phyloP scores from a whole-genome alignment of 2,113 vertebrate genomes.

The Trinectes maculatus region DNA sequence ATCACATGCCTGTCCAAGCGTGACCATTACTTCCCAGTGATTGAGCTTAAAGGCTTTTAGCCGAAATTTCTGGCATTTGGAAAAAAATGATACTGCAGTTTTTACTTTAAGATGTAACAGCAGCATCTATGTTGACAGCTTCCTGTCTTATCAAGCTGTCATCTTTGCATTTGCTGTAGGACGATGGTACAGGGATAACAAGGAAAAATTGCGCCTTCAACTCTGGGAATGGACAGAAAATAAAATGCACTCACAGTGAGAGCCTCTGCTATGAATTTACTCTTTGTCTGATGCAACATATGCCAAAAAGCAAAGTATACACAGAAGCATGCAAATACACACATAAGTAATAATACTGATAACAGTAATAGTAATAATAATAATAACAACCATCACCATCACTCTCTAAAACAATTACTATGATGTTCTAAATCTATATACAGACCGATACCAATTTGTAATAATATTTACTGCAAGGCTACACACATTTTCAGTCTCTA shows the following conservation, averaged over 20 bases:
- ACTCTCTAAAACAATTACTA: not conserved
- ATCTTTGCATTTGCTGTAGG: conserved; percentile 22
- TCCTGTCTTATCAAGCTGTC: conserved; percentile 39
- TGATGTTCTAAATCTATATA: not conserved
- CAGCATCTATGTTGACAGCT: conserved; percentile 25
- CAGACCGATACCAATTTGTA: not conserved
- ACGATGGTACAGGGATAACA: conserved; percentile 46
- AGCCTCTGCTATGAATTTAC: conserved; percentile 25
- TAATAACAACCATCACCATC: too few relatives aligned
- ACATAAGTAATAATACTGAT: too few relatives aligned
- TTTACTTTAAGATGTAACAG: conserved; percentile 13
- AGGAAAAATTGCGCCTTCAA: conserved; percentile 32
- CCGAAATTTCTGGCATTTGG: conserved; percentile 18
- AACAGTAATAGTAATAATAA: too few relatives aligned
- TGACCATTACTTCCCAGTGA: conserved; percentile 26
- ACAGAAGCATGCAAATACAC: too few relatives aligned
- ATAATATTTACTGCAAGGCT: not conserved
- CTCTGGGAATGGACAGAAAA: conserved; percentile 26
- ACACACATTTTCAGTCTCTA: not conserved
- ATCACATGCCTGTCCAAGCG: conserved; percentile 27
- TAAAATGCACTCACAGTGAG: conserved; percentile 41
- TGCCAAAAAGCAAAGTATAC: too few relatives aligned
- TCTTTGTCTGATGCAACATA: too few relatives aligned
- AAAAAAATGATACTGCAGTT: conserved; percentile 11
- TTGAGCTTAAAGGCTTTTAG: conserved; percentile 35